Evolutionary conservation across 2,888 invertebrate species (phyloP).

Genomic region (Miltochrista miniata): DNA sequence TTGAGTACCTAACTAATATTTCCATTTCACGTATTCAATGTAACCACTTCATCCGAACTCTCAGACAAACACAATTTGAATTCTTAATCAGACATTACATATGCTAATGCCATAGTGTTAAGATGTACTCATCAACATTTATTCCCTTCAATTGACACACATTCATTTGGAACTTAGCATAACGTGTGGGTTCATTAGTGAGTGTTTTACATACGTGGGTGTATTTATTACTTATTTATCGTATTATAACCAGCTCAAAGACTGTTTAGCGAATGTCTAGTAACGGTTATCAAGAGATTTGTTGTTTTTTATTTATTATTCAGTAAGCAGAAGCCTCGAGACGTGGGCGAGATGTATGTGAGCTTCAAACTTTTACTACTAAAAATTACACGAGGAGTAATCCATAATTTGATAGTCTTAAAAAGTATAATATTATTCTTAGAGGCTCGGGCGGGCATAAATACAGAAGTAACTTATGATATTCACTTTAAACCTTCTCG

Average conservation of each 20-base stretch:
- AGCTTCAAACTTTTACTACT: background rate
- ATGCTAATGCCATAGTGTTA: slow-evolving; percentile 33
- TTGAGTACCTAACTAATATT: background rate
- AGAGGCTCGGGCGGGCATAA: too few species aligned
- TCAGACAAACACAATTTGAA: slow-evolving; percentile 10
- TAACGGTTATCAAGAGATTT: slow-evolving; percentile 17
- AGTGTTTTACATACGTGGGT: slow-evolving; percentile 29
- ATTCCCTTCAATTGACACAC: slow-evolving; percentile 41
- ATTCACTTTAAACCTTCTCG: too few species aligned
- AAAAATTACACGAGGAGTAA: too few species aligned
- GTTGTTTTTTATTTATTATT: background rate
- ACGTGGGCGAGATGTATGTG: background rate
- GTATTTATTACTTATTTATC: slow-evolving; percentile 27
- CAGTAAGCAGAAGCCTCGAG: background rate
- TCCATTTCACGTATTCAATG: background rate
- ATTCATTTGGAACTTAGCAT: slow-evolving; percentile 35
- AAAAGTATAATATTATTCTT: too few species aligned
- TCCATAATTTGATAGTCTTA: too few species aligned
- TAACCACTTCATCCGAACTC: slow-evolving; percentile 2
- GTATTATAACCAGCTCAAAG: slow-evolving; percentile 12
- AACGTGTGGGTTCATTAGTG: slow-evolving; percentile 44
- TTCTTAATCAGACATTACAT: slow-evolving; percentile 10
- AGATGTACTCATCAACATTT: slow-evolving; percentile 34
- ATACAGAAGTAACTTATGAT: too few species aligned
- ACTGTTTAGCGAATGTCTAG: slow-evolving; percentile 9